Evolutionary conservation across 2,888 invertebrate genomes (phyloP).

Genomic region (Alcis repandata): DNA sequence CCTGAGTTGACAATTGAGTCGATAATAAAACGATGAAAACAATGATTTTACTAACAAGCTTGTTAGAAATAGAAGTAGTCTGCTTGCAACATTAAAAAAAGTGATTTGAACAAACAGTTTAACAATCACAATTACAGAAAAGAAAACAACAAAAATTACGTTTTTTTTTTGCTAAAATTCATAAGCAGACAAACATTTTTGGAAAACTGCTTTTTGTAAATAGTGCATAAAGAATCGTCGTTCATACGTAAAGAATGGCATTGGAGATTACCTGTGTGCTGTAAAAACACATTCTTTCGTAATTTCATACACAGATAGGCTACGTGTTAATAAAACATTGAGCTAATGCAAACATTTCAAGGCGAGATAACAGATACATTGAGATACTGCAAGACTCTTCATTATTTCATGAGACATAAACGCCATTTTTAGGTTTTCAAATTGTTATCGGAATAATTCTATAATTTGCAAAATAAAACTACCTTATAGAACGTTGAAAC

Average conservation of each 20-base stretch:
- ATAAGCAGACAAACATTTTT: not conserved
- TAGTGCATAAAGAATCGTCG: conserved; percentile 38
- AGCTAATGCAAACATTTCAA: conserved; percentile 67
- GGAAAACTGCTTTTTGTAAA: conserved; percentile 3
- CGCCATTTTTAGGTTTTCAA: not conserved
- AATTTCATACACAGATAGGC: conserved; percentile 57
- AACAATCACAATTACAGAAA: not conserved
- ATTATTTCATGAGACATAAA: conserved; percentile 14
- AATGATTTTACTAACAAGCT: not conserved
- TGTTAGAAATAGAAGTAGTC: not conserved
- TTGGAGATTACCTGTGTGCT: conserved; percentile 55
- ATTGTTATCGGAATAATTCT: too few relatives aligned
- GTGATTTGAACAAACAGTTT: too few relatives aligned
- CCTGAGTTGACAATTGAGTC: conserved; percentile 1
- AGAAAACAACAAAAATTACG: not conserved
- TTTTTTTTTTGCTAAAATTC: not conserved
- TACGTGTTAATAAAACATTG: conserved; percentile 66
- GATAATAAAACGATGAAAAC: conserved; percentile 1
- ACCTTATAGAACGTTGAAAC: too few relatives aligned
- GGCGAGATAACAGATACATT: conserved; percentile 61
- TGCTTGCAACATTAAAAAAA: too few relatives aligned
- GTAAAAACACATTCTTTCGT: conserved; percentile 61
- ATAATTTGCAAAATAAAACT: too few relatives aligned
- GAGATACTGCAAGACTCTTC: conserved; percentile 19
- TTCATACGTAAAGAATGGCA: conserved; percentile 49